Evolutionary conservation across 1,140 invertebrate species (phyloP), one percentile per base, ranked within the genome.

Genomic region (Melipona quadrifasciata): DNA sequence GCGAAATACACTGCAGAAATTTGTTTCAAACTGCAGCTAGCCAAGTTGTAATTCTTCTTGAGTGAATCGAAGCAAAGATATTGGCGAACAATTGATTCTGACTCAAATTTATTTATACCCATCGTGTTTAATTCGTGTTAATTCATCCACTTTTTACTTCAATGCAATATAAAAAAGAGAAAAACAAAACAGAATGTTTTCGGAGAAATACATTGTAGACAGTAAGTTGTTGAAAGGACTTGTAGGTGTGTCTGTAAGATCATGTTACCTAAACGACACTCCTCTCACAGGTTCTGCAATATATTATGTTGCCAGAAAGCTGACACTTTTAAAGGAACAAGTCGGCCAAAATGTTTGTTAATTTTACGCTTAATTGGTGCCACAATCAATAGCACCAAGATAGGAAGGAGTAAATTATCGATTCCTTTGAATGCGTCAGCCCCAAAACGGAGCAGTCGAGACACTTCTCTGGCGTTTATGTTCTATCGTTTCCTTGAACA

Each of bases 281-380:
- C 61, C 57, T 86, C 73, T 78, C 34, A 61, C 71, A 85, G 79
- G 68, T 82, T 68, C 64, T 39, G 53, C 53, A 34, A 84, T 55
- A 80, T 84, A 31, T 89, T 70, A 86, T 27, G 39, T 70, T 78
- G 67, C 57, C 67, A 84, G 84, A 89, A 88, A 89, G 61, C 27
- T 39, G 84, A 89, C 73, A 88, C 80, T 34, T 58, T 72, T 65
- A 24, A 39, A 17, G 39, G 64, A 70, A 73, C 51, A 61, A 21
- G 57, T 80, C 53, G 64, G 64, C 71, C 84, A 86, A 89, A 84
- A 78, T 89, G 79, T 75, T 88, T 84, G 84, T 89, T 76, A 88
- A 89, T 89, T 89, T 89, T 61, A 86, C 76, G 84, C 80, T 81
- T 89, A 80, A 89, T 89, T 86, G 73, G 68, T 51, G 47, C 57